Evolutionary conservation across 2,888 invertebrate species (phyloP).

Genomic region (Drosophila niveifrons): DNA sequence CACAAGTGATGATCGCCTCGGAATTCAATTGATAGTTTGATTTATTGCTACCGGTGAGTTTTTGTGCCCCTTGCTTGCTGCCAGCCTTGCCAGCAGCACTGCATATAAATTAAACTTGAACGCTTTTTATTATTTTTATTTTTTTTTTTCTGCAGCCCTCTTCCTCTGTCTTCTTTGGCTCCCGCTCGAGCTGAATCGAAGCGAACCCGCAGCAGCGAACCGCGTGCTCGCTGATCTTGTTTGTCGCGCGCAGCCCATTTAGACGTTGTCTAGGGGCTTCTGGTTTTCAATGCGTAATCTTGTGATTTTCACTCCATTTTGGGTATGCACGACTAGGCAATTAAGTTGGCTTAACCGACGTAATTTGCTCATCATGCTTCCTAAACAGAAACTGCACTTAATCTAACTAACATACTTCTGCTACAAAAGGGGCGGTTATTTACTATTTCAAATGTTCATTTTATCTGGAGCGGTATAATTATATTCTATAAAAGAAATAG

Average conservation of each 20-base stretch:
- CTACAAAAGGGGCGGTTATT: not conserved
- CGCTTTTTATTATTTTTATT: constrained; percentile 42
- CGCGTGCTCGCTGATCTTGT: constrained; percentile 79
- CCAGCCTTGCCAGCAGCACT: constrained; percentile 43
- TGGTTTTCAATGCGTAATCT: constrained; percentile 77
- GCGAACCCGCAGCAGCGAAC: not conserved
- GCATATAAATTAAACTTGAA: constrained; percentile 79
- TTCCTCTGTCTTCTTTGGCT: constrained; percentile 7
- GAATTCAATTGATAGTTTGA: constrained; percentile 85
- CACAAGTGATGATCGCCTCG: constrained; percentile 83
- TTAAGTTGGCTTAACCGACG: not conserved
- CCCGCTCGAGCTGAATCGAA: not conserved
- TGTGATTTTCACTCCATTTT: constrained; percentile 42
- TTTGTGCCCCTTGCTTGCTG: constrained; percentile 51
- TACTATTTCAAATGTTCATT: not conserved
- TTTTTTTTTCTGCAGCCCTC: constrained; percentile 20
- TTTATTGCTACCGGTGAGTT: constrained; percentile 84
- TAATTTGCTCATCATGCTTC: not conserved
- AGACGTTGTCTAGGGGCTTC: constrained; percentile 75
- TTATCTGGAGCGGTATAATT: not conserved
- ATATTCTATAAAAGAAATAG: not conserved
- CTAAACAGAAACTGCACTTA: not conserved
- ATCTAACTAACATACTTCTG: not conserved
- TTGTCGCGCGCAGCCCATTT: constrained; percentile 76
- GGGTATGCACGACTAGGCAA: constrained; percentile 8